These are phyloP conservation scores for Sinella curviseta DNA, from an alignment of 1,140 invertebrate genomes.

Conservation along the genomic window DNA sequence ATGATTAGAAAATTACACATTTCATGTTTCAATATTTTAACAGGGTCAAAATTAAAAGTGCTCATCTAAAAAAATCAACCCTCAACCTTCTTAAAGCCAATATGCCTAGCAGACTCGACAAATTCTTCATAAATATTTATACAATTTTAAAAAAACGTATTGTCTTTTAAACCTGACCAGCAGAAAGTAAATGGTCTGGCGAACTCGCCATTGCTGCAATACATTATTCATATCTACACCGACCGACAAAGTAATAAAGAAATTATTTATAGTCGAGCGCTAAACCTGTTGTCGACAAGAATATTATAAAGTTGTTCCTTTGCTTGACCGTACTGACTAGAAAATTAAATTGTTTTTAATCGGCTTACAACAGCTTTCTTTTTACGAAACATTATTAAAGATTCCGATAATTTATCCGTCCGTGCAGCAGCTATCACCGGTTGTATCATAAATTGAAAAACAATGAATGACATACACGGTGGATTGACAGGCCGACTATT, in stretches of 20 bases:
- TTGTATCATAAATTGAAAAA: conserved; percentile 10
- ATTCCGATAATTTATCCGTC: not conserved
- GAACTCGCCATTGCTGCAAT: not conserved
- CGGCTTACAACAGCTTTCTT: not conserved
- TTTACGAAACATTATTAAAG: not conserved
- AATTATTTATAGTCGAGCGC: not conserved
- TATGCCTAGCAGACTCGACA: not conserved
- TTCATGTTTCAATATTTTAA: not conserved
- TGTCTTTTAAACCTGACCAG: not conserved
- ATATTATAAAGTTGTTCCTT: not conserved
- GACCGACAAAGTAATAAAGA: not conserved
- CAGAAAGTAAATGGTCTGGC: not conserved
- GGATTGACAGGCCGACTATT: not conserved
- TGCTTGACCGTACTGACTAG: not conserved
- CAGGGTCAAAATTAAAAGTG: too few species aligned
- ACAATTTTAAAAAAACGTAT: not conserved
- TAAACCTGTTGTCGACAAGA: not conserved
- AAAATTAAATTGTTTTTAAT: not conserved
- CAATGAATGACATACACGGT: not conserved
- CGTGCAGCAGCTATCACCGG: too few species aligned
- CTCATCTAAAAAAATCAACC: not conserved
- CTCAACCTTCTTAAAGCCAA: not conserved
- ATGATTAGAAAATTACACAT: not conserved
- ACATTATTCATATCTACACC: not conserved
- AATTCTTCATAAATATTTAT: not conserved